These are phyloP conservation scores for Lycaon pictus DNA, from an alignment of 2,113 vertebrate genomes.

Conservation along the genomic window DNA sequence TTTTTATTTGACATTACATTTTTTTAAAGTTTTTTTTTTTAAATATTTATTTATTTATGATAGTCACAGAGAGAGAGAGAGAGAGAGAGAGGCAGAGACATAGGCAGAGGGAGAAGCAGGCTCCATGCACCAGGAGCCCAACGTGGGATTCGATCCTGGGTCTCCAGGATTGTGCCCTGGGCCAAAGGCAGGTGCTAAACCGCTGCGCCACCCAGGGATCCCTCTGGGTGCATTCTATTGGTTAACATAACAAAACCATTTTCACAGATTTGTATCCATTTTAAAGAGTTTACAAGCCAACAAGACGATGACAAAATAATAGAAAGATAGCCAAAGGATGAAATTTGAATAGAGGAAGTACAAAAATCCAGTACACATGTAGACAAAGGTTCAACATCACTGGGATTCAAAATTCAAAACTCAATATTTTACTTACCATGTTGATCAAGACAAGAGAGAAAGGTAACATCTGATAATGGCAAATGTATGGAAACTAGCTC, in stretches of 20 bases:
- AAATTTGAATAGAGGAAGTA: neutral
- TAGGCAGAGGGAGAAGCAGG: no score
- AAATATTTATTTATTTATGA: no score
- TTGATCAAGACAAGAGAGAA: no score
- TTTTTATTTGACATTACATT: no score
- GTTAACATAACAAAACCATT: neutral
- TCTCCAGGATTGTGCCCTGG: no score
- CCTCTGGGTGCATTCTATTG: neutral
- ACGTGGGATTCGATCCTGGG: no score
- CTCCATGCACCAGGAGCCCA: no score
- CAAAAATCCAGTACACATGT: neutral
- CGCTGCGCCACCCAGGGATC: no score
- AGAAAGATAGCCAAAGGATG: neutral
- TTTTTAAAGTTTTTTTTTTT: no score
- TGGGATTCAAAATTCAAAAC: neutral
- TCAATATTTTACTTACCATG: neutral
- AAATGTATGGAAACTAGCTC: neutral
- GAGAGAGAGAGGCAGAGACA: no score
- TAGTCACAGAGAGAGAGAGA: no score
- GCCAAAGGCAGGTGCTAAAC: no score
- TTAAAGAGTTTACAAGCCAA: neutral
- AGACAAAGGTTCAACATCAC: neutral
- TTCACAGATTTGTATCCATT: neutral
- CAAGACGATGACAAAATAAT: neutral
- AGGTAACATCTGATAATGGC: neutral